Evolutionary conservation across 2,113 vertebrate species (phyloP).

Genomic region (Lophura nycthemera): DNA sequence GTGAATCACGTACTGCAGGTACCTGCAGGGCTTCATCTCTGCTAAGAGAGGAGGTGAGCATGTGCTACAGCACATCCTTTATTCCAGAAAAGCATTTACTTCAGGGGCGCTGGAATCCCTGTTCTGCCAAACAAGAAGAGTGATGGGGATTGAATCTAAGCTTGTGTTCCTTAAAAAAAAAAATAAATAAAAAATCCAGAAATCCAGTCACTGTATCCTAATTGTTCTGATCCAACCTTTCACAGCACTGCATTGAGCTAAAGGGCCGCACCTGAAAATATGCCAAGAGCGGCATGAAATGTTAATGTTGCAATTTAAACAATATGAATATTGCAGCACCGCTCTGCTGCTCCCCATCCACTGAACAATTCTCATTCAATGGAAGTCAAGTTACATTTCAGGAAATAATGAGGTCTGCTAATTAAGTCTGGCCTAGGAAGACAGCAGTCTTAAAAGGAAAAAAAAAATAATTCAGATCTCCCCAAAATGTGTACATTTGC

Average conservation of each 20-base stretch:
- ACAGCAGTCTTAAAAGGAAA: conserved; percentile 20
- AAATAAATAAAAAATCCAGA: background rate
- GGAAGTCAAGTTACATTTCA: conserved; percentile 66
- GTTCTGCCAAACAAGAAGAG: conserved; percentile 3
- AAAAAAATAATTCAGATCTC: background rate
- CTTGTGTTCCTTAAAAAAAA: background rate
- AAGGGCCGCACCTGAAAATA: conserved; percentile 49
- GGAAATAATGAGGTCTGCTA: conserved; percentile 70
- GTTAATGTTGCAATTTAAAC: conserved; percentile 76
- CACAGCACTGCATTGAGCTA: conserved; percentile 6
- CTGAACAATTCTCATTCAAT: conserved; percentile 64
- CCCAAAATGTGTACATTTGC: conserved; percentile 49
- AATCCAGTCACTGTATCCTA: conserved; percentile 19
- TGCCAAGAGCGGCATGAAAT: conserved; percentile 70
- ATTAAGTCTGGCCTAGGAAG: conserved; percentile 65
- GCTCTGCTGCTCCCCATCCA: conserved; percentile 68
- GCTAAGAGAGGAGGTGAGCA: background rate
- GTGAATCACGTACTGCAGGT: background rate
- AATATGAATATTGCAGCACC: conserved; percentile 71
- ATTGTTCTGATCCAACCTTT: conserved; percentile 54
- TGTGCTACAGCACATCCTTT: background rate
- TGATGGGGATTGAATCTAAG: conserved; percentile 2
- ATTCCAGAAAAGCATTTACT: background rate
- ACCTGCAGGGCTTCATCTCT: background rate
- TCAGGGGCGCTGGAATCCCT: background rate